These are phyloP conservation scores for Sardina pilchardus DNA, from an alignment of 2,113 vertebrate genomes.

Conservation along the genomic window DNA sequence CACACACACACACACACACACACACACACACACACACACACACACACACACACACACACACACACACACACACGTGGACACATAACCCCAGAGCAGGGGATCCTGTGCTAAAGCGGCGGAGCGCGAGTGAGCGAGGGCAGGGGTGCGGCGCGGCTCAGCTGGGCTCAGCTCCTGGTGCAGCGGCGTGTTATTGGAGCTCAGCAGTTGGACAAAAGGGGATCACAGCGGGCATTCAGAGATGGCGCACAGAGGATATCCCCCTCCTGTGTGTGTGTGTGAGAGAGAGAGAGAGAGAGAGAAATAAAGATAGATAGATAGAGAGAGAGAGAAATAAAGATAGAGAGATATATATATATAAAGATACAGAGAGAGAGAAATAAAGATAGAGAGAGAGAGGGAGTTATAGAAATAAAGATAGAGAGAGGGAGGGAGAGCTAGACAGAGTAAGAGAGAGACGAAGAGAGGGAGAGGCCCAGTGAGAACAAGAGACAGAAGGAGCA, in stretches of 20 bases:
- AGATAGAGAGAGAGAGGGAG: neutral
- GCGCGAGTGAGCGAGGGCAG: slow-evolving; percentile 55
- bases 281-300: slow-evolving; percentile 40
- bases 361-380: neutral
- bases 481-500: neutral
- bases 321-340: neutral
- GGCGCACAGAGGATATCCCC: slow-evolving; percentile 54
- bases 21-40: neutral
- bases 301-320: neutral
- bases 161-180: neutral
- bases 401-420: neutral
- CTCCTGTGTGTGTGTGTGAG: slow-evolving; percentile 43
- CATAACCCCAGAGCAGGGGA: neutral
- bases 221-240: slow-evolving; percentile 54
- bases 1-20: slow-evolving; percentile 8
- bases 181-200: slow-evolving; percentile 17
- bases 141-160: neutral
- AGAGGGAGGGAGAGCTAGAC: neutral
- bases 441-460: neutral
- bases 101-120: slow-evolving; percentile 49
- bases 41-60: slow-evolving; percentile 16
- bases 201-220: slow-evolving; percentile 58
- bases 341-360: no score
- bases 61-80: neutral
- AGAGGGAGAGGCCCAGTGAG: neutral